Conservation (phyloP, 2,797 vertebrate genomes). For the Pagetopsis macropterus region DNA sequence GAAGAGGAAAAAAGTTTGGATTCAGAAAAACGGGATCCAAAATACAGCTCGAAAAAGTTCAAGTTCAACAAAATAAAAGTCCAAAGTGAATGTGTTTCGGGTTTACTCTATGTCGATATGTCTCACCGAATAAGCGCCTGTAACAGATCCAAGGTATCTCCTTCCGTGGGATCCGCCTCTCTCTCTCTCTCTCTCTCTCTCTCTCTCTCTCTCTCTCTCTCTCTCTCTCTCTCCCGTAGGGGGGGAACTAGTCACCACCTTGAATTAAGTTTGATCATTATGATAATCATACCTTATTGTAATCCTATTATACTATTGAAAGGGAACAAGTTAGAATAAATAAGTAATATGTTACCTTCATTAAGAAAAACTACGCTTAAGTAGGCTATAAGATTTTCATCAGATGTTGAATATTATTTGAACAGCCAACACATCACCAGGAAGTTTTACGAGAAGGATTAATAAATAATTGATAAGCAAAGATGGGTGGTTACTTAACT, state of each 20-base stretch:
- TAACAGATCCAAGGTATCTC: slow-evolving; percentile 23
- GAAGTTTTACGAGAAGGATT: slow-evolving; percentile 32
- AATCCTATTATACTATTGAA: neutral
- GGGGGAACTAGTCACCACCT: no score
- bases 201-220: slow-evolving; percentile 16
- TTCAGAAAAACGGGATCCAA: neutral
- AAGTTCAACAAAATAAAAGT: neutral
- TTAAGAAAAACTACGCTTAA: neutral
- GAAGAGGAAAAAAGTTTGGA: slow-evolving; percentile 3
- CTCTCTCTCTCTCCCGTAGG: slow-evolving; percentile 4
- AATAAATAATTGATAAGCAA: slow-evolving; percentile 47
- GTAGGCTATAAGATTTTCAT: neutral
- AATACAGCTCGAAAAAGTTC: neutral
- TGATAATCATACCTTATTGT: neutral
- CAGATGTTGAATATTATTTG: neutral
- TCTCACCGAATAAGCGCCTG: slow-evolving; percentile 3
- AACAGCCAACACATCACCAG: slow-evolving; percentile 6
- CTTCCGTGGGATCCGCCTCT: neutral
- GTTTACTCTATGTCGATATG: neutral
- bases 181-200: slow-evolving; percentile 10
- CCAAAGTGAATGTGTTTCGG: neutral
- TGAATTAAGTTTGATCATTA: no score
- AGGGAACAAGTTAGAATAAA: neutral
- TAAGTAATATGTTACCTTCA: neutral
- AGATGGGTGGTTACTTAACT: neutral